Evolutionary conservation across 2,888 invertebrate genomes (phyloP).

Genomic region (Acleris holmiana): DNA sequence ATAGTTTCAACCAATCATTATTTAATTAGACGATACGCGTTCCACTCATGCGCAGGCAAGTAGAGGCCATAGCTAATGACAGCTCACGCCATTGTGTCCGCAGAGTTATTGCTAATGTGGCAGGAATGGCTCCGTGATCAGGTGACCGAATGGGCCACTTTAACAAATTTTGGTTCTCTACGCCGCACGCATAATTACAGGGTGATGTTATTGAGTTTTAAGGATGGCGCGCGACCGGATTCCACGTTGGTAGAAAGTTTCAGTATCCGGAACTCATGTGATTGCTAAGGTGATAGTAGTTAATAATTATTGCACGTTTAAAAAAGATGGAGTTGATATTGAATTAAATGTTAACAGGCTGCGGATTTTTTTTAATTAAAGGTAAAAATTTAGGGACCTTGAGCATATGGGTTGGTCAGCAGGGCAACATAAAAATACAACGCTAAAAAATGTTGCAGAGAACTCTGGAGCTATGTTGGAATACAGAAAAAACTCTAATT

Average conservation of each 20-base stretch:
- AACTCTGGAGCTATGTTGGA: too few relatives aligned
- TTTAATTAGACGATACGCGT: constrained; percentile 77
- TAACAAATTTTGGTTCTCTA: constrained; percentile 60
- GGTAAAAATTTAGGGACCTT: too few relatives aligned
- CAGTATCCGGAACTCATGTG: constrained; percentile 3
- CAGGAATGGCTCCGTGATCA: constrained; percentile 64
- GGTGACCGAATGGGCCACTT: constrained; percentile 59
- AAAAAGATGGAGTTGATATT: too few relatives aligned
- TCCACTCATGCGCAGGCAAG: constrained; percentile 57
- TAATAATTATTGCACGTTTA: too few relatives aligned
- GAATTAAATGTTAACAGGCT: too few relatives aligned
- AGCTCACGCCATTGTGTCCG: constrained; percentile 63
- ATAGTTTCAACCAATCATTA: constrained; percentile 21
- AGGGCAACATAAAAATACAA: too few relatives aligned
- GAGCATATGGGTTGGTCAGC: too few relatives aligned
- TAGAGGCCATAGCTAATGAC: constrained; percentile 76
- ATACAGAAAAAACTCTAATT: too few relatives aligned
- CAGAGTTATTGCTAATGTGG: constrained; percentile 67
- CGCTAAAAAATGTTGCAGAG: too few relatives aligned
- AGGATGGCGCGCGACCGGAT: constrained; percentile 35
- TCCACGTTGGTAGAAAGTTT: constrained; percentile 35
- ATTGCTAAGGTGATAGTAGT: background rate
- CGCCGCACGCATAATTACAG: constrained; percentile 46
- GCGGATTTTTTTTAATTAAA: too few relatives aligned
- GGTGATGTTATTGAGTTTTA: constrained; percentile 61